Base-by-base conservation (phyloP, 2,113 vertebrate species). In the Pomatostomus ruficeps region DNA sequence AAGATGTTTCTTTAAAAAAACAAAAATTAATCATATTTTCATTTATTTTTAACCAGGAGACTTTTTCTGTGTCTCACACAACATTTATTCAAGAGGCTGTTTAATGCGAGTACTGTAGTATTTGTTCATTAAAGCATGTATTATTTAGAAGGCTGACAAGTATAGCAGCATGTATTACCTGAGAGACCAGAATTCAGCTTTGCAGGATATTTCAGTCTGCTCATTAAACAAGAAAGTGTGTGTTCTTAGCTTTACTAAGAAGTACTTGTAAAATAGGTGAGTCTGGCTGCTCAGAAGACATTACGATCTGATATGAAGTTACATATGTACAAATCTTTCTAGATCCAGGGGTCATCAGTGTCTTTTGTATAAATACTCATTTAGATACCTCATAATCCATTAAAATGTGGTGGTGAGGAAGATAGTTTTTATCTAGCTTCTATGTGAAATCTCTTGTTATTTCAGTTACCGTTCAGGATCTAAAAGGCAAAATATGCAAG, bases 111-210 rank as follows among this genome's bases (percentile, higher is more conserved):
- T 70, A 21, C 31, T 57, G n/a, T 68, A 59, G 63, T 88, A 84
- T 89, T 97, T 96, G 76, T 95, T 95, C 66, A 88, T 96, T 81
- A 88, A 58, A 62, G 76, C 58, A 76, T 82, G 22, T 89, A 52
- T 97, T 97, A 74, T 88, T 92, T 93, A 95, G 79, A 91, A 81
- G 89, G 10, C 73, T 93, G 43, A 46, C 86, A 89, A 90, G 70
- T 81, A 29, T 12, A 95, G 48, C 45, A 48, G 38, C 48, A 52
- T 75, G 26, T 74, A 23, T 92, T 95, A 54, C 87, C 63, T 85
- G 80, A 85, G 78, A 94, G 51, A 77, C 51, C 43, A 62, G 66
- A 68, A 77, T 63, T 95, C 40, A 29, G 91, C 63, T 91, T 65
- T 72, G 31, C 67, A 67, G 85, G 33, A 24, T 42, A 55, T 36